A percentile compares a stretch with the other conserved stretches of the same genome.
Conservation (phyloP, 2,888 invertebrate species). For the Acanthococcus lagerstroemiae region DNA sequence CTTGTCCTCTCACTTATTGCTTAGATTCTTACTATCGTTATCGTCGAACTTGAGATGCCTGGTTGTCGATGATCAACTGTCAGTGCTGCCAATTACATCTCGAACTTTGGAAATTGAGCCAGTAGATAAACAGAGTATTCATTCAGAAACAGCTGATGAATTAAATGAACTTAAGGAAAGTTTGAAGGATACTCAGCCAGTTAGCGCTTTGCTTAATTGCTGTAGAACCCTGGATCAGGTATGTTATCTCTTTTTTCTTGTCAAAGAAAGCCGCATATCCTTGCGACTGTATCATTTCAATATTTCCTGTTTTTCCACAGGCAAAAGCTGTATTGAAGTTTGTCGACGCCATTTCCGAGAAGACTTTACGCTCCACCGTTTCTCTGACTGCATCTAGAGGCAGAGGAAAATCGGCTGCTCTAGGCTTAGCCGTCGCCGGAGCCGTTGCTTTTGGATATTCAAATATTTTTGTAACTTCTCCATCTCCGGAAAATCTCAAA, state of each 20-base stretch:
- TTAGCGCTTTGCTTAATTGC: slow-evolving; percentile 74
- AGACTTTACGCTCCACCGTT: slow-evolving; percentile 75
- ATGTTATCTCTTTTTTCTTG: no score
- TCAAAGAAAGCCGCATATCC: not conserved
- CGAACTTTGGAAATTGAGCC: slow-evolving; percentile 65
- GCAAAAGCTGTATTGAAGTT: slow-evolving; percentile 85
- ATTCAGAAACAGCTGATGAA: slow-evolving; percentile 49
- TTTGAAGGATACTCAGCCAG: slow-evolving; percentile 81
- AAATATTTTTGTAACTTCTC: slow-evolving; percentile 94
- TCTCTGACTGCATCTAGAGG: slow-evolving; percentile 93
- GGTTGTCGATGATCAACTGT: slow-evolving; percentile 88
- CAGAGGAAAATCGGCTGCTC: slow-evolving; percentile 93
- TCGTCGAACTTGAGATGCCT: slow-evolving; percentile 77
- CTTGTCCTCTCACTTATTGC: slow-evolving; percentile 28
- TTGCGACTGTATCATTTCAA: not conserved
- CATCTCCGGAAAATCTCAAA: slow-evolving; percentile 94
- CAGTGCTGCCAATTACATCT: slow-evolving; percentile 84
- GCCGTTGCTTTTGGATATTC: slow-evolving; percentile 76
- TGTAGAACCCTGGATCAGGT: slow-evolving; percentile 88
- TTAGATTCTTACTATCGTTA: slow-evolving; percentile 72
- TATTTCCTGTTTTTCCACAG: slow-evolving; percentile 40
- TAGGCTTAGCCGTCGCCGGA: slow-evolving; percentile 83
- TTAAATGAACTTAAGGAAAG: slow-evolving; percentile 68
- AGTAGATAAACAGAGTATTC: slow-evolving; percentile 48
- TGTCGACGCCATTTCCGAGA: slow-evolving; percentile 90